Conservation (phyloP, 2,888 invertebrate species). For the Tillus elongatus region DNA sequence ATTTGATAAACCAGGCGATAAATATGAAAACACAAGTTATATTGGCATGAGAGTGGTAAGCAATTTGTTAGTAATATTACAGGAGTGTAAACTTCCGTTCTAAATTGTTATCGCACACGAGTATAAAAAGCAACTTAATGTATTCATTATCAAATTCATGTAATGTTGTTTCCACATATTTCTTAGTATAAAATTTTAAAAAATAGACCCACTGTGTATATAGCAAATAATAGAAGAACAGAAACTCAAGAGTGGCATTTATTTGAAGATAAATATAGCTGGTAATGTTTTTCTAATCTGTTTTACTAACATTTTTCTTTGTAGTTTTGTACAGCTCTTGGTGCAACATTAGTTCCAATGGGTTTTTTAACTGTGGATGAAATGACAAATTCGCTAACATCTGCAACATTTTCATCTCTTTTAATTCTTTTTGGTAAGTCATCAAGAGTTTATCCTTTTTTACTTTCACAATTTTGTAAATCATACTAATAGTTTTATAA, state of each 20-base stretch:
- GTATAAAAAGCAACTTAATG: too few relatives aligned
- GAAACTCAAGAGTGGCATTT: slow-evolving; percentile 6
- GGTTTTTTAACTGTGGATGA: slow-evolving; percentile 83
- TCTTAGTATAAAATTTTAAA: too few relatives aligned
- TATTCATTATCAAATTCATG: too few relatives aligned
- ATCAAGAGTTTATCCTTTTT: too few relatives aligned
- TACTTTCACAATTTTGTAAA: too few relatives aligned
- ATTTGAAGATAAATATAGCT: slow-evolving; percentile 7
- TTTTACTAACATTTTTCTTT: slow-evolving; percentile 25
- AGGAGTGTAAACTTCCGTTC: too few relatives aligned
- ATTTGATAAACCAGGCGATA: slow-evolving; percentile 93
- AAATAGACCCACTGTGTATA: too few relatives aligned
- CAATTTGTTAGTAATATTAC: slow-evolving; percentile 21
- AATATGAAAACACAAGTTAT: slow-evolving; percentile 79
- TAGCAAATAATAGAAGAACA: too few relatives aligned
- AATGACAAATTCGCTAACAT: slow-evolving; percentile 70
- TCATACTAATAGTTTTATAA: too few relatives aligned
- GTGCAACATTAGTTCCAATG: slow-evolving; percentile 78
- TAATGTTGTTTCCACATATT: too few relatives aligned
- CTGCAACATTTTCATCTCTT: slow-evolving; percentile 69
- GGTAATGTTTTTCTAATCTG: slow-evolving; percentile 9
- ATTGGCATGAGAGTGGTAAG: slow-evolving; percentile 89
- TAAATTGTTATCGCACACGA: too few relatives aligned
- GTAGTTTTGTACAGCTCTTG: slow-evolving; percentile 85
- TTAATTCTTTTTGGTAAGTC: slow-evolving; percentile 75